Conservation (phyloP, 2,113 vertebrate genomes). For the Atractosteus spatula region DNA sequence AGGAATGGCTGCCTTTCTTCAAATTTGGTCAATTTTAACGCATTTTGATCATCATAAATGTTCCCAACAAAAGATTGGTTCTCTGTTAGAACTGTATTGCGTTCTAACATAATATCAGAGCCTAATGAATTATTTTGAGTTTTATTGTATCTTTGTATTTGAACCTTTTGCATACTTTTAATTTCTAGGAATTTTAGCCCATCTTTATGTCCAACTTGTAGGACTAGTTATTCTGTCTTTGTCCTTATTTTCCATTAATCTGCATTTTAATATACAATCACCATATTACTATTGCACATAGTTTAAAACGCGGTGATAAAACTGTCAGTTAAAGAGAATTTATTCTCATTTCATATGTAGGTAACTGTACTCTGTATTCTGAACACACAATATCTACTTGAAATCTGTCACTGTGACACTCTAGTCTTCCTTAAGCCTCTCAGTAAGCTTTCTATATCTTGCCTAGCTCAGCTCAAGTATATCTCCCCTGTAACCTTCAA, state of each 20-base stretch:
- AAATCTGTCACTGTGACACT: background rate
- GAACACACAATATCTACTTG: background rate
- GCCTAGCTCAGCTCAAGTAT: background rate
- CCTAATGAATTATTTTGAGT: constrained; percentile 22
- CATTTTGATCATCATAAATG: constrained; percentile 34
- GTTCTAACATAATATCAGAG: constrained; percentile 7
- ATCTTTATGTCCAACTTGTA: constrained; percentile 8
- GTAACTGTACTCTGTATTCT: background rate
- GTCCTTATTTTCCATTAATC: background rate
- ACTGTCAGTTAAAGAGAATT: background rate
- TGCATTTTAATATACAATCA: background rate
- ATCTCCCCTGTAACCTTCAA: background rate
- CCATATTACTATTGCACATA: too few species aligned
- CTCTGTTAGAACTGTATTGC: constrained; percentile 20
- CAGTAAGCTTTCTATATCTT: too few species aligned
- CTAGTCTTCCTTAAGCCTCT: background rate
- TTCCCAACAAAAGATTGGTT: constrained; percentile 33
- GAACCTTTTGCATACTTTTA: background rate
- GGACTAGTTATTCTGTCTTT: constrained; percentile 3
- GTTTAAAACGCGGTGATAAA: background rate
- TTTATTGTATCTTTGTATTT: constrained; percentile 18
- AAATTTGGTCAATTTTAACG: constrained; percentile 8
- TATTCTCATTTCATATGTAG: background rate
- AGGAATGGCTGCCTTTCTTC: constrained; percentile 8
- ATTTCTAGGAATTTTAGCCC: constrained; percentile 14